Conservation (phyloP, 2,888 invertebrate species). For the Drymonia ruficornis region DNA sequence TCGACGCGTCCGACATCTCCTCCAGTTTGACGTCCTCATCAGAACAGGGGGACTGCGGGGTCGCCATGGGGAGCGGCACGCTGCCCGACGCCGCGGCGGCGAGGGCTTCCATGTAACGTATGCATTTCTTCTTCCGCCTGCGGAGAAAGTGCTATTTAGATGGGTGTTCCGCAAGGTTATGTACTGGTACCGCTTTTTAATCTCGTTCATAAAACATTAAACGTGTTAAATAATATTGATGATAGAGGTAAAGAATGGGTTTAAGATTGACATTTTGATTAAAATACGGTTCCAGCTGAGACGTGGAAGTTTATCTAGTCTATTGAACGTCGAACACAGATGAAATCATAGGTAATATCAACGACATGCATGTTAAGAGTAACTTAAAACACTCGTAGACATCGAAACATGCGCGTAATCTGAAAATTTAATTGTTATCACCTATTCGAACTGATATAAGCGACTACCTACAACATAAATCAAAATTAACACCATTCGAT, state of each 20-base stretch:
- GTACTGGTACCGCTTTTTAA: slow-evolving; percentile 32
- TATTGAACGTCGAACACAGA: slow-evolving; percentile 46
- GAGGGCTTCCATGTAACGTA: slow-evolving; percentile 96
- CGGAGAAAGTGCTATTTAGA: slow-evolving; percentile 46
- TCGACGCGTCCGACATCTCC: slow-evolving; percentile 88
- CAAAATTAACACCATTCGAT: slow-evolving; percentile 11
- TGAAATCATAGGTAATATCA: slow-evolving; percentile 35
- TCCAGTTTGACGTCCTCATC: slow-evolving; percentile 89
- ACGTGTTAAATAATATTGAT: background rate
- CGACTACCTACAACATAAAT: slow-evolving; percentile 44
- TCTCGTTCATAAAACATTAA: slow-evolving; percentile 16
- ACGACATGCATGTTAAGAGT: slow-evolving; percentile 37
- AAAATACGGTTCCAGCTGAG: slow-evolving; percentile 7
- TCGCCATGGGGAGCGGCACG: slow-evolving; percentile 90
- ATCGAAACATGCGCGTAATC: slow-evolving; percentile 33
- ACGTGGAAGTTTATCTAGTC: slow-evolving; percentile 32
- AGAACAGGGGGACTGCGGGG: slow-evolving; percentile 92
- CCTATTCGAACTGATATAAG: slow-evolving; percentile 30
- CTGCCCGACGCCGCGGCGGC: slow-evolving; percentile 87
- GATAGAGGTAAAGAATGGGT: background rate
- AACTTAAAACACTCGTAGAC: slow-evolving; percentile 30
- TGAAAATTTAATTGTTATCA: slow-evolving; percentile 32
- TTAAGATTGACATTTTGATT: background rate
- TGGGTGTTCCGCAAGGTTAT: slow-evolving; percentile 18
- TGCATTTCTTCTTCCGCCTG: slow-evolving; percentile 99